Conservation (phyloP, 2,113 vertebrate genomes). For the Callionymus lyra region DNA sequence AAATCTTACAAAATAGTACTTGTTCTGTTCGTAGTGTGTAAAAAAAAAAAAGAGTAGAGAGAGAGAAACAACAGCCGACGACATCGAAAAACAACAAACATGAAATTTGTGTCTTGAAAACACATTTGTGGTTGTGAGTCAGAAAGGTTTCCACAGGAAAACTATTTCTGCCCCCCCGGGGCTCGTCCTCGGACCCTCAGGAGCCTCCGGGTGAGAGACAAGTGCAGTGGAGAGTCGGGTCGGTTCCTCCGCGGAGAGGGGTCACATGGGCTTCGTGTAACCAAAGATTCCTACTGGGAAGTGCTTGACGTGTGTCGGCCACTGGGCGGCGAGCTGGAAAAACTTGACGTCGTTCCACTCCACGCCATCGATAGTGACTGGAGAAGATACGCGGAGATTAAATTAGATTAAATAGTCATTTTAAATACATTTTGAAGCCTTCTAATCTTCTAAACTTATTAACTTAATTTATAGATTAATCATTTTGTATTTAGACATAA, state of each 20-base stretch:
- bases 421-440: no score
- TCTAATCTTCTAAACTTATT: no score
- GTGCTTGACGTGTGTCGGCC: constrained; percentile 84
- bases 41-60: constrained; percentile 22
- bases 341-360: constrained; percentile 89
- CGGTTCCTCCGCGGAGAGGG: not conserved
- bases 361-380: constrained; percentile 81
- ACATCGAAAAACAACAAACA: constrained; percentile 29
- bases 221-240: constrained; percentile 40
- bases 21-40: constrained; percentile 60
- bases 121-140: constrained; percentile 29
- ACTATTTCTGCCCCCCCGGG: constrained; percentile 38
- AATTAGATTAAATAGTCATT: not conserved
- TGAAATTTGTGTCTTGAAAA: constrained; percentile 43
- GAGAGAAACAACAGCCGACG: constrained; percentile 19
- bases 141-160: constrained; percentile 70
- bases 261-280: constrained; percentile 72
- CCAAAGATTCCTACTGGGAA: constrained; percentile 82
- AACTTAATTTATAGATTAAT: no score
- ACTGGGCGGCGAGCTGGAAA: constrained; percentile 85
- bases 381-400: not conserved
- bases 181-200: constrained; percentile 26
- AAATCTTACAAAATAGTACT: constrained; percentile 64
- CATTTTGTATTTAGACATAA: no score
- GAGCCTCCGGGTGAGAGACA: constrained; percentile 35